These are phyloP conservation scores for Cyanocitta stelleri DNA, from an alignment of 2,113 vertebrate genomes.

Conservation along the genomic window DNA sequence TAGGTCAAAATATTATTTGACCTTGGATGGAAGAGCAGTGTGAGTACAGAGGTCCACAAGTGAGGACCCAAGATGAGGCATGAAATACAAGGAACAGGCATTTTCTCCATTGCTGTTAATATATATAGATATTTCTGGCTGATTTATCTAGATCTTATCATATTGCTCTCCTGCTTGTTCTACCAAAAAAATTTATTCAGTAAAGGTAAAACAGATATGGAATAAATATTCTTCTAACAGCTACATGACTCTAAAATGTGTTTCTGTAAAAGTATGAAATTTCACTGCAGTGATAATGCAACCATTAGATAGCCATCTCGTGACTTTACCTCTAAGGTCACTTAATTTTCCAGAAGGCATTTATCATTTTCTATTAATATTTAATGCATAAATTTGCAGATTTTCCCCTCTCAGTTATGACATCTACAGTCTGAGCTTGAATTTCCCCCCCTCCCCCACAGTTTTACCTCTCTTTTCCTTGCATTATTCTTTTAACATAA, in stretches of 20 bases:
- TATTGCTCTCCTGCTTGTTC: neutral
- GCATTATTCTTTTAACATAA: neutral
- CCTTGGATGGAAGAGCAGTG: neutral
- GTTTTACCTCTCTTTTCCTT: neutral
- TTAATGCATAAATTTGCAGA: neutral
- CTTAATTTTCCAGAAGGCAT: neutral
- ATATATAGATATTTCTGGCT: neutral
- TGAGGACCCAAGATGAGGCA: neutral
- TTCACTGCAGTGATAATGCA: neutral
- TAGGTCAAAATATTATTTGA: neutral
- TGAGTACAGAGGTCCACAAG: neutral
- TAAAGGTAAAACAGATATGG: neutral
- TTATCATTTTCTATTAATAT: neutral
- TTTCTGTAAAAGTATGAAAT: neutral
- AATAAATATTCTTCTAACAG: neutral
- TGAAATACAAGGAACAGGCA: neutral
- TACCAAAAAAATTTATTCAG: neutral
- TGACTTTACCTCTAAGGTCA: neutral
- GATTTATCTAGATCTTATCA: neutral
- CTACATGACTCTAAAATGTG: neutral
- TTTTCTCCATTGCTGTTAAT: neutral
- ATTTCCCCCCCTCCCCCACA: accelerated
- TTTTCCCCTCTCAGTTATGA: neutral
- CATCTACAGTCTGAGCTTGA: neutral
- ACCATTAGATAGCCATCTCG: neutral